Base-by-base conservation (phyloP, 2,113 vertebrate species). In the Caretta caretta region DNA sequence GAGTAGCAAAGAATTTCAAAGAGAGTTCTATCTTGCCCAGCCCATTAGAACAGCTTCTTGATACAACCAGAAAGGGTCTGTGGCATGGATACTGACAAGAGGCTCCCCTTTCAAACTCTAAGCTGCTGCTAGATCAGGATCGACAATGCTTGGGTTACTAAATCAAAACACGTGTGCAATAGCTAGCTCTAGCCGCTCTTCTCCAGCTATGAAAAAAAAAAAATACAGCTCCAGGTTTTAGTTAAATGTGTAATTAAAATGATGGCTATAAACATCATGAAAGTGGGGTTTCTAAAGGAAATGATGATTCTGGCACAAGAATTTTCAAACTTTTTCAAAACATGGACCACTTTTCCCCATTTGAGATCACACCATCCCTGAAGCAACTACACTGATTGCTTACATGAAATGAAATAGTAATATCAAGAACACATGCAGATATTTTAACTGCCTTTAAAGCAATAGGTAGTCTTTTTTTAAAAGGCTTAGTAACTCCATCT, bases 251-350 rank as follows among this genome's bases (percentile, higher is more conserved):
- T 4, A 24, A 0, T 57, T 8, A 46, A 75, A 75, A 75, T 8
- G 31, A n/a, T 14, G 27, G 1, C 0, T 0, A 1, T 4, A 5
- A 69, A 49, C 0, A 0, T 5, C 1, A 48, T 3, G 11, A 50
- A 27, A 38, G 62, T 3, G 11, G 31, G 31, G 8, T 51, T 91
- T 85, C 19, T 19, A 31, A 78, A 51, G 4, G 48, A 51, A 53
- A 11, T 1, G 5, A 12, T 75, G 22, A 46, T 12, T 46, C 10
- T 24, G n/a, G 38, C n/a, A 38, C 10, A 76, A 24, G 72, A 22
- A 76, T 76, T 46, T n/a, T 76, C 38, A 24, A 42, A 76, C 22
- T 24, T 76, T 24, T 46, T 42, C 24, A 46, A 6, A 25, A 5
- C 5, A 10, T 25, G 3, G 38, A 76, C 13, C 6, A 1, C 14